Base-by-base conservation (phyloP, 2,888 invertebrate species). In the Lapara coniferarum region DNA sequence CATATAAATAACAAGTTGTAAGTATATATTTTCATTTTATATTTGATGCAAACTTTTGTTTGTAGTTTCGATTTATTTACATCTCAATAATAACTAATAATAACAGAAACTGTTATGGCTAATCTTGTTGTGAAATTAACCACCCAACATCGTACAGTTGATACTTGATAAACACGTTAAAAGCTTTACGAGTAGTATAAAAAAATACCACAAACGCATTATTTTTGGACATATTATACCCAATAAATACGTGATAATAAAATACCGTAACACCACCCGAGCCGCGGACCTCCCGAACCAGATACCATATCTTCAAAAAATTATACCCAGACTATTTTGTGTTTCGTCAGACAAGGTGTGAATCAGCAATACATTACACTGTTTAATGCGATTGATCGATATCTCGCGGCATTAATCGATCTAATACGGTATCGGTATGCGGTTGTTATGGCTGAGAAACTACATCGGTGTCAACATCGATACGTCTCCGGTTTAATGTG, bases 301-400 rank as follows among this genome's bases (percentile, higher is more conserved):
- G 69, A 66, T 66, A 58, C 52, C 4, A 57, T 69, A 69, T 52
- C 57, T 49, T 10, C 67, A 19, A 70, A 53, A 66, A 67, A 70
- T 66, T 67, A 66, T 58, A 59, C 66, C 13, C 52, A n/a, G 16
- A 63, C 75, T 49, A 63, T 77, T 79, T 78, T 75, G 58, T 71
- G 74, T 75, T 75, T 80, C 79, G 74, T 74, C 74, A 72, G 74
- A 77, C 74, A 77, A 82, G 78, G 83, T 86, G 85, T 85, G 78
- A 85, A 84, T 81, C 77, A 81, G 81, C 79, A 82, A 85, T 88
- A 85, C 79, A 81, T 84, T 86, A 82, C 79, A 81, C 76, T 79
- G 79, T 85, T 86, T 85, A 85, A 85, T 85, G 80, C 78, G 80
- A 82, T 83, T 82, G 83, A 85, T 82, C 79, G 80, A 85, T 86